Percentiles rank a stretch among this genome's conserved stretches.
Evolutionary conservation across 2,888 invertebrate genomes (phyloP).

Genomic region (Ectemnius cavifrons): DNA sequence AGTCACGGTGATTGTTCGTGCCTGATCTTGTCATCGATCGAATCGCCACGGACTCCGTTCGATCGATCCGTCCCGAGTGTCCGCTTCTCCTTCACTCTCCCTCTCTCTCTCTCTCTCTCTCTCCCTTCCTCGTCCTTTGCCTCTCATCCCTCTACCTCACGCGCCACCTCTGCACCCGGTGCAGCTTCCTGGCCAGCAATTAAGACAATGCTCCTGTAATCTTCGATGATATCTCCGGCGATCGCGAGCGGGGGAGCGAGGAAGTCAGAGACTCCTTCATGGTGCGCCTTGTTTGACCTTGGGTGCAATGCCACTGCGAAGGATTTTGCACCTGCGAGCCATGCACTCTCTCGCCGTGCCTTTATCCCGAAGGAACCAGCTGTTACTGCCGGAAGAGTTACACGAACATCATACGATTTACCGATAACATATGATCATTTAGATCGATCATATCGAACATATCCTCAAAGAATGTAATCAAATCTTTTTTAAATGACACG

Average conservation of each 20-base stretch:
- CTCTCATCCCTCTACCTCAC: slow-evolving; percentile 17
- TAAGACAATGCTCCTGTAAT: slow-evolving; percentile 67
- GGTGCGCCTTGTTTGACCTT: slow-evolving; percentile 57
- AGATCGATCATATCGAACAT: too few species aligned
- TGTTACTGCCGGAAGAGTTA: slow-evolving; percentile 25
- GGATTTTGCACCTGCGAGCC: slow-evolving; percentile 58
- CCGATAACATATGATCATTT: too few species aligned
- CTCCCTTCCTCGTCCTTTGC: neutral
- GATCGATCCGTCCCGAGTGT: slow-evolving; percentile 37
- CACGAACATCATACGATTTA: neutral
- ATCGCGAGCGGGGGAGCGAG: slow-evolving; percentile 32
- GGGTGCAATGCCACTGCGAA: slow-evolving; percentile 53
- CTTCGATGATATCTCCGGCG: slow-evolving; percentile 55
- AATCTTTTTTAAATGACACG: too few species aligned
- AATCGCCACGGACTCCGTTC: slow-evolving; percentile 51
- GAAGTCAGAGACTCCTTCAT: slow-evolving; percentile 19
- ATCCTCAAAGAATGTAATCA: too few species aligned
- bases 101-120: slow-evolving; percentile 11
- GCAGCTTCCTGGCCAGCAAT: slow-evolving; percentile 60
- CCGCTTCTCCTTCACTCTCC: slow-evolving; percentile 15
- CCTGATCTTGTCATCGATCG: slow-evolving; percentile 69
- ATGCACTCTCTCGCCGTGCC: neutral
- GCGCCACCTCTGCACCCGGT: slow-evolving; percentile 24
- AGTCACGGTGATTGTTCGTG: slow-evolving; percentile 70
- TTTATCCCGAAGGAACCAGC: slow-evolving; percentile 17